A percentile compares a stretch with the other conserved stretches of the same genome.
Evolutionary conservation across 2,797 vertebrate species (phyloP).

Genomic region (Enteromius viviparus): DNA sequence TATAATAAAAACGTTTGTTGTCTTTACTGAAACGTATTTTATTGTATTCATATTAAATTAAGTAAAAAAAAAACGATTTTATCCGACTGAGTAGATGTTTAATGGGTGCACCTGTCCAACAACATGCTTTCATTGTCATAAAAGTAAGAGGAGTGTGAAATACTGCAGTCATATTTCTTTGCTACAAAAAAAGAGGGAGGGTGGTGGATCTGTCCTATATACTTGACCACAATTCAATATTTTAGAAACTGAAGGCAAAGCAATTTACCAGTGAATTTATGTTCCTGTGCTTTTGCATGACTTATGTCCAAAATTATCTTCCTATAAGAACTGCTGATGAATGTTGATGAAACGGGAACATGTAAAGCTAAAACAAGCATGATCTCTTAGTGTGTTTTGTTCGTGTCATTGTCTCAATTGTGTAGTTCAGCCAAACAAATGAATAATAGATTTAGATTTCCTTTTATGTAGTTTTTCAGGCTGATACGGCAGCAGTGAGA

Average conservation of each 20-base stretch:
- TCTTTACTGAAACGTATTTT: not conserved
- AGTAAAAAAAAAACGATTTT: not conserved
- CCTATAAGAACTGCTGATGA: not conserved
- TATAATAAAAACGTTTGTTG: not conserved
- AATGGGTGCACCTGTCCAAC: not conserved
- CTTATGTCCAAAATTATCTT: not conserved
- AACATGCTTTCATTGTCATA: not conserved
- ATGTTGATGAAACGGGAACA: not conserved
- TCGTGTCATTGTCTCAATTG: not conserved
- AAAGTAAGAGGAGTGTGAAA: not conserved
- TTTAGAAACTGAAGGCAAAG: not conserved
- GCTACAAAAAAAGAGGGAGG: not conserved
- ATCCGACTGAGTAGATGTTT: not conserved
- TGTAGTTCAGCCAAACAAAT: not conserved
- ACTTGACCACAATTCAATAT: slow-evolving; percentile 15
- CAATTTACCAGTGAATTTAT: not conserved
- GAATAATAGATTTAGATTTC: slow-evolving; percentile 2
- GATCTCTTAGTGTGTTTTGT: not conserved
- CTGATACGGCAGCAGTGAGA: not conserved
- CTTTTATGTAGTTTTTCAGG: not conserved
- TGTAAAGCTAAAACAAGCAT: not conserved
- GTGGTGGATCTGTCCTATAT: not conserved
- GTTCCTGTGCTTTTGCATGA: not conserved
- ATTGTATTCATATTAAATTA: not conserved
- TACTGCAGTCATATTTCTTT: not conserved